Conservation (phyloP, 2,888 invertebrate species). For the Tetragnatha montana region DNA sequence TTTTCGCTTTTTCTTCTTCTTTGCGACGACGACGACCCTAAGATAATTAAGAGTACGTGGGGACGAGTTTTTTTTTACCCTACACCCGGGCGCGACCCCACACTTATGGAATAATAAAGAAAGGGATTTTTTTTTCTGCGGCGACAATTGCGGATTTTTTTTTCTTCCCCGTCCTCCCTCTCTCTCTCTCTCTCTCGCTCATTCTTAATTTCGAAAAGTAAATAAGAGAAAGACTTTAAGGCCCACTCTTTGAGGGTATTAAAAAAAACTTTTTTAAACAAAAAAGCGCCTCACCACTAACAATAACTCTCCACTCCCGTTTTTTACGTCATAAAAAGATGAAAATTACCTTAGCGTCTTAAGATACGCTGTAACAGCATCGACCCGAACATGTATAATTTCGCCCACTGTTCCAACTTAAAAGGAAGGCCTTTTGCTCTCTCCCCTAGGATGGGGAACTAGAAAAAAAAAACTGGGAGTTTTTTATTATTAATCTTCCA, state of each 20-base stretch:
- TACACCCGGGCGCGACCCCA: background rate
- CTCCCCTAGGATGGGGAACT: slow-evolving; percentile 8
- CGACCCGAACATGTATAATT: slow-evolving; percentile 67
- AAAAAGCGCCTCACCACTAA: slow-evolving; percentile 49
- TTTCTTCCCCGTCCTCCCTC: background rate
- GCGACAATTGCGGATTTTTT: slow-evolving; percentile 23
- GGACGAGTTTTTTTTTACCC: slow-evolving; percentile 9
- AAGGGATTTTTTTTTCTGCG: background rate
- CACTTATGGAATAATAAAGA: too few species aligned
- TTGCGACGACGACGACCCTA: slow-evolving; percentile 41
- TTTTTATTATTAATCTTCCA: slow-evolving; percentile 42
- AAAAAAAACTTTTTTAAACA: slow-evolving; percentile 35
- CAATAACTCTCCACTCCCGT: slow-evolving; percentile 52
- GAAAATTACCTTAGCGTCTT: slow-evolving; percentile 61
- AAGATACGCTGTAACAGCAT: slow-evolving; percentile 39
- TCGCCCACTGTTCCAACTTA: slow-evolving; percentile 47
- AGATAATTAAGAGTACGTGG: slow-evolving; percentile 65
- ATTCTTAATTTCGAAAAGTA: slow-evolving; percentile 60
- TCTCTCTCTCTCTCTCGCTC: slow-evolving; percentile 55
- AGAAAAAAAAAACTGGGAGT: slow-evolving; percentile 42
- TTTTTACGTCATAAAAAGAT: slow-evolving; percentile 67
- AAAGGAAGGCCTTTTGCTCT: slow-evolving; percentile 35
- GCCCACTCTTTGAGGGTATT: slow-evolving; percentile 65
- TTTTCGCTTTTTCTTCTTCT: slow-evolving; percentile 65
- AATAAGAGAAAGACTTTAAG: slow-evolving; percentile 66